A percentile compares a stretch with the other conserved stretches of the same genome.
phyloP scores from a whole-genome alignment of 2,888 invertebrate genomes.

The Himalopsyche tibetana region DNA sequence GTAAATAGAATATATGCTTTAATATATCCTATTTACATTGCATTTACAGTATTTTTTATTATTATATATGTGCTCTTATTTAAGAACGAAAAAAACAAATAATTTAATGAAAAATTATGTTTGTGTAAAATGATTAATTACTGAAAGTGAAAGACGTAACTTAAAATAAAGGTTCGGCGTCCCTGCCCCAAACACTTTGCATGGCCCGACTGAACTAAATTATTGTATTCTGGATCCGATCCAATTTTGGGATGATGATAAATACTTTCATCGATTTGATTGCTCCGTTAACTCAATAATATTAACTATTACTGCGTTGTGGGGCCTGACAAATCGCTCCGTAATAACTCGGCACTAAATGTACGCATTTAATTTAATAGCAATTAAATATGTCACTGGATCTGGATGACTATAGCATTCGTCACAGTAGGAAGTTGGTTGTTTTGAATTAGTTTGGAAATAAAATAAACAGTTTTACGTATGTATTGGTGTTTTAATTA shows the following conservation, averaged over 20 bases:
- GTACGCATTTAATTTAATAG: background rate
- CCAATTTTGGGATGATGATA: slow-evolving; percentile 35
- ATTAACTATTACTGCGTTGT: slow-evolving; percentile 22
- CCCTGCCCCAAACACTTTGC: slow-evolving; percentile 21
- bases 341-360: slow-evolving; percentile 20
- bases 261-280: slow-evolving; percentile 38
- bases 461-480: too few species aligned
- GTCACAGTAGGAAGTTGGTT: too few species aligned
- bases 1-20: too few species aligned
- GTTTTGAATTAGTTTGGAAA: too few species aligned
- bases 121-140: too few species aligned
- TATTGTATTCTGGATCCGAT: slow-evolving; percentile 37
- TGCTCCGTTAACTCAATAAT: slow-evolving; percentile 21
- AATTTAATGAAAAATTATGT: too few species aligned
- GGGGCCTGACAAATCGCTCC: slow-evolving; percentile 20
- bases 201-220: slow-evolving; percentile 35
- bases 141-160: too few species aligned
- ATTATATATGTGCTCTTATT: too few species aligned
- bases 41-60: too few species aligned
- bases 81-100: too few species aligned
- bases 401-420: background rate
- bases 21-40: too few species aligned
- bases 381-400: background rate
- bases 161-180: background rate
- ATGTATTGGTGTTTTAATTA: too few species aligned